Base-by-base conservation (phyloP, 2,888 invertebrate species). In the Chalcosyrphus nemorum region DNA sequence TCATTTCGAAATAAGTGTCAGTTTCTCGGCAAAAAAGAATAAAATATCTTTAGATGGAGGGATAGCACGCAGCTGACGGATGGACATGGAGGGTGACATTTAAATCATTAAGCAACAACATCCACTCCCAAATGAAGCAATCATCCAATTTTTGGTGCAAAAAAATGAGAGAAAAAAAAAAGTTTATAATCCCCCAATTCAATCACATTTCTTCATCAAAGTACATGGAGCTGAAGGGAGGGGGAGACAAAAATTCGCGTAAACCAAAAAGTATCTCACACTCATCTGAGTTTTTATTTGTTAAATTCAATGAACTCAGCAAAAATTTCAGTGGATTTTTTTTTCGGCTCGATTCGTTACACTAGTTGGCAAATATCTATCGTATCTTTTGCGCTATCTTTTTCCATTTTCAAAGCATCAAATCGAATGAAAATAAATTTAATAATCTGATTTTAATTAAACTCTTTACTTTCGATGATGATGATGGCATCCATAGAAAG, bases 361-460 rank as follows among this genome's bases (percentile, higher is more conserved):
- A 50, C 47, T 45, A 17, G 57, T 59, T 71, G 71, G 27, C 71
- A 57, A 59, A 71, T 7, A 41, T 6, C 11, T 15, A 27, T 17
- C 43, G n/a, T n/a, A n/a, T n/a, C n/a, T n/a, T n/a, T n/a, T n/a
- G n/a, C 17, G 5, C 11, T 11, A 61, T 29, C 57, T 5, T 19
- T 11, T 17, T 11, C 7, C n/a, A n/a, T 50, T 50, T 45, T 32
- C 21, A 0, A 19, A 70, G 57, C 61, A 54, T 54, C 70, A 65
- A 43, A 54, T 59, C 43, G 38, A n/a, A 29, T 32, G n/a, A 47
- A 72, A 43, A 66, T 38, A 65, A 68, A 66, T 61, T 13, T 68
- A 74, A 47, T 81, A 81, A 81, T 81, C 81, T 81, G 54, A 75
- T 81, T 81, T 74, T 75, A 81, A 81, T 81, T 81, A 75, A 81